Conservation (phyloP, 1,140 invertebrate species). For the Dreissena polymorpha region DNA sequence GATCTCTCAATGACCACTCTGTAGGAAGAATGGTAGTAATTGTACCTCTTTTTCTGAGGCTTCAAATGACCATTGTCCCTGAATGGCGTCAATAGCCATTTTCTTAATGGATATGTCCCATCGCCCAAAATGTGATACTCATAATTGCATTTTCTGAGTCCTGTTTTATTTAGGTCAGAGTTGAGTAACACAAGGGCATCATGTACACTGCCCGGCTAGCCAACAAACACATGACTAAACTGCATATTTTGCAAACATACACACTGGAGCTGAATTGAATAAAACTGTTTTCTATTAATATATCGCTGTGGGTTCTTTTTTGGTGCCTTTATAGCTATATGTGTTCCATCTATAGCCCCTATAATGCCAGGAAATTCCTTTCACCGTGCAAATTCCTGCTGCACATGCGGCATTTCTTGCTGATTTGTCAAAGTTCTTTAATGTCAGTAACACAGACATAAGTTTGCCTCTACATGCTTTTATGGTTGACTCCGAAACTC, state of each 20-base stretch:
- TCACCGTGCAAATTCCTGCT: conserved; percentile 1
- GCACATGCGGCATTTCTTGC: background rate
- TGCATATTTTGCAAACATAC: conserved; percentile 57
- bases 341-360: conserved; percentile 60
- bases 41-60: conserved; percentile 67
- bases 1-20: conserved; percentile 73
- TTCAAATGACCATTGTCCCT: conserved; percentile 66
- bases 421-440: background rate
- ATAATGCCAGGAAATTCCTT: conserved; percentile 54
- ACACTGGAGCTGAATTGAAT: conserved; percentile 69
- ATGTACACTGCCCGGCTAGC: conserved; percentile 68
- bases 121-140: conserved; percentile 51
- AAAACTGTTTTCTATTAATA: conserved; percentile 72
- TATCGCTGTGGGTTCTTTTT: conserved; percentile 67
- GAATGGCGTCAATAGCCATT: conserved; percentile 59
- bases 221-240: conserved; percentile 65
- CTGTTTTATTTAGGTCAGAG: conserved; percentile 32
- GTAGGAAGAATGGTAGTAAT: conserved; percentile 60
- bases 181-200: conserved; percentile 67
- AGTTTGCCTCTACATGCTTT: background rate
- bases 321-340: conserved; percentile 58
- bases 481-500: background rate
- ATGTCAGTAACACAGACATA: background rate
- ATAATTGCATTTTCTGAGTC: conserved; percentile 55
- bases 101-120: conserved; percentile 53